Base-by-base conservation (phyloP, 2,113 vertebrate species). In the Xyrauchen texanus region DNA sequence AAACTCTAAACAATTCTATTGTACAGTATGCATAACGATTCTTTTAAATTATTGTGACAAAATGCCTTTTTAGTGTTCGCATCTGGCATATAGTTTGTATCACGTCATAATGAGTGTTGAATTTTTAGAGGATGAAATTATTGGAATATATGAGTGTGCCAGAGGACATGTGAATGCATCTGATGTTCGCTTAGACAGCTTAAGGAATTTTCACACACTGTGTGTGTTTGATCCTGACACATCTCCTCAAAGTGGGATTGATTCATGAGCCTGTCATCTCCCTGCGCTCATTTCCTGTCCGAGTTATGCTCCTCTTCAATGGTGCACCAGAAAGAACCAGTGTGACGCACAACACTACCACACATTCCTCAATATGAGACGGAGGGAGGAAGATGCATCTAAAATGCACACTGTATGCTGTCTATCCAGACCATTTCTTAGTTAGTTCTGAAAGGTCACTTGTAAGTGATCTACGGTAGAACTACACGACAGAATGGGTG, bases 211-310 rank as follows among this genome's bases (percentile, higher is more conserved):
- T 61, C 62, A 82, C 57, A 46, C 45, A 44, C 15, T 34, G 79
- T 5, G 21, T 34, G 3, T 34, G 73, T 81, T 63, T 76, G 72
- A 64, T 57, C 63, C 13, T 73, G 61, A 78, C 76, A 66, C 72
- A 34, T 79, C 69, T 84, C 62, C 45, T 34, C 21, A 34, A 16
- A 34, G 68, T 8, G 49, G 69, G 42, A 52, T 45, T 76, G 83
- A 86, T 85, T 86, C 85, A 86, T 53, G 13, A 57, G 64, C 76
- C 77, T 70, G 79, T 86, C 81, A 78, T 83, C 68, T 60, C 68
- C 7, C 72, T 64, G 34, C 73, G 83, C 82, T 84, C 78, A 76
- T 73, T 76, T 86, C 78, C 70, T 84, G 61, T 76, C 51, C 4
- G 62, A 46, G 47, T 45, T 49, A 13, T 13, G 60, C 55, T 75